Evolutionary conservation across 2,113 vertebrate genomes (phyloP).

Genomic region (Corydoras maculifer): DNA sequence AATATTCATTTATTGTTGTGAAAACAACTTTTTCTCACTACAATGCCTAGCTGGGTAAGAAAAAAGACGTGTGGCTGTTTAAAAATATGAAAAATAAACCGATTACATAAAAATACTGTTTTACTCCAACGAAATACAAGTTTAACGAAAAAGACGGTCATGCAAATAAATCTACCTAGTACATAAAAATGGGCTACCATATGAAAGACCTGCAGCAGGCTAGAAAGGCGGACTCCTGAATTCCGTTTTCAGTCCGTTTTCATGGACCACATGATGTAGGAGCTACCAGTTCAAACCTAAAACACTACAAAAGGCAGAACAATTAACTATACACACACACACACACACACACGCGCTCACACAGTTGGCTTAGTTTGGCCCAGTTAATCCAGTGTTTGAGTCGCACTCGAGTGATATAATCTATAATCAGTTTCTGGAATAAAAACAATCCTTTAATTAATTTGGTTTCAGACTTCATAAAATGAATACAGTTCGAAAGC

Average conservation of each 20-base stretch:
- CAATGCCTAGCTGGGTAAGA: slow-evolving; percentile 30
- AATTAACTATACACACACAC: slow-evolving; percentile 19
- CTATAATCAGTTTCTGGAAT: slow-evolving; percentile 6
- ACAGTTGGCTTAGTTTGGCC: slow-evolving; percentile 33
- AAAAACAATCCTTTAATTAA: neutral
- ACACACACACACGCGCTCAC: neutral
- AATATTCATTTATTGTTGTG: slow-evolving; percentile 36
- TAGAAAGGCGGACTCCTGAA: neutral
- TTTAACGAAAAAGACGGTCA: slow-evolving; percentile 21
- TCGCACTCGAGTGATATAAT: neutral
- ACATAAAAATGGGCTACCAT: slow-evolving; percentile 18
- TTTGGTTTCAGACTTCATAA: neutral
- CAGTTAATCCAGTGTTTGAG: slow-evolving; percentile 47
- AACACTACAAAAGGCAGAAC: slow-evolving; percentile 1
- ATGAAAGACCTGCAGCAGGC: slow-evolving; percentile 12
- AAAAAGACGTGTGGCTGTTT: slow-evolving; percentile 18
- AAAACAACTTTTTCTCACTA: slow-evolving; percentile 27
- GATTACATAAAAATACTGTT: slow-evolving; percentile 20
- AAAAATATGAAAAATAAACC: slow-evolving; percentile 21
- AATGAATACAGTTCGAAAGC: neutral
- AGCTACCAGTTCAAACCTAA: slow-evolving; percentile 44
- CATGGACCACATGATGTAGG: neutral
- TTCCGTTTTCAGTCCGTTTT: too few species aligned
- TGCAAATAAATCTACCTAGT: slow-evolving; percentile 28
- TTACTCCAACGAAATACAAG: slow-evolving; percentile 11